These are phyloP conservation scores for Scolopax bukidnonensis DNA, from an alignment of 2,797 vertebrate species.

Conservation along the genomic window DNA sequence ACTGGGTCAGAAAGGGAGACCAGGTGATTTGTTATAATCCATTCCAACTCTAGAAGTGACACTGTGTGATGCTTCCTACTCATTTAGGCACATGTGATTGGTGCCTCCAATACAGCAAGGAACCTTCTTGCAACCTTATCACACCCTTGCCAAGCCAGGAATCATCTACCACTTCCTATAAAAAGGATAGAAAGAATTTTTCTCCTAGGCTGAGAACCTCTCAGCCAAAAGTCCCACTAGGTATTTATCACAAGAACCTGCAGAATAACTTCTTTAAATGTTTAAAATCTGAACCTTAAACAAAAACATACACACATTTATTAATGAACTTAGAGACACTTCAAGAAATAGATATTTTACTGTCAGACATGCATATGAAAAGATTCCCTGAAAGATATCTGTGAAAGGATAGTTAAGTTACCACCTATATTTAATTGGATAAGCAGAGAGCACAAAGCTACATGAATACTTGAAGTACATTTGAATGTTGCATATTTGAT, in stretches of 20 bases:
- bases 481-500: slow-evolving; percentile 11
- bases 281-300: background rate
- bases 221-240: background rate
- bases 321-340: background rate
- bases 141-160: background rate
- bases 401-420: background rate
- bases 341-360: background rate
- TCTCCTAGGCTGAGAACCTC: background rate
- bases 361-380: background rate
- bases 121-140: background rate
- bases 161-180: slow-evolving; percentile 1
- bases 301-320: background rate
- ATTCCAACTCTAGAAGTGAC: slow-evolving; percentile 16
- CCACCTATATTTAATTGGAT: background rate
- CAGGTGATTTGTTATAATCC: slow-evolving; percentile 32
- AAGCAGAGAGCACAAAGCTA: background rate
- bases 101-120: background rate
- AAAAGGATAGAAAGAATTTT: slow-evolving; percentile 10
- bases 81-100: background rate
- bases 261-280: background rate
- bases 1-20: slow-evolving; percentile 16
- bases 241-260: background rate
- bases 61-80: slow-evolving; percentile 14
- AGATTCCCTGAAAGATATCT: background rate
- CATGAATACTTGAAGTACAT: background rate